Conservation (phyloP, 1,140 invertebrate genomes). For the Drosophila malerkotliana region DNA sequence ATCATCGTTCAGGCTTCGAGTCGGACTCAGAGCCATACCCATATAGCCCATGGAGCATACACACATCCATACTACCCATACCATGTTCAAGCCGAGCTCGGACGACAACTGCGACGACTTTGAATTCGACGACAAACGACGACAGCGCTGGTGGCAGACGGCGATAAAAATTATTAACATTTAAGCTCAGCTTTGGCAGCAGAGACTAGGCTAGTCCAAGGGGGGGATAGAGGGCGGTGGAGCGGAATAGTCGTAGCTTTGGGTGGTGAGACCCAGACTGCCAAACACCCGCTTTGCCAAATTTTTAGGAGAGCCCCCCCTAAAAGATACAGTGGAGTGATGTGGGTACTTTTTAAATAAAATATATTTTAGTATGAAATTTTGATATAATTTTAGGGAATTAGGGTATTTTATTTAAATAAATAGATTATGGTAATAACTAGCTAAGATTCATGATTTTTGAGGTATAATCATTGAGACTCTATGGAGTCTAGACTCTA, state of each 20-base stretch:
- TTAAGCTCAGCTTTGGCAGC: slow-evolving; percentile 65
- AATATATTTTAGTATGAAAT: no score
- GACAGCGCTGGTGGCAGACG: slow-evolving; percentile 49
- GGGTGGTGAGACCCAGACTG: slow-evolving; percentile 38
- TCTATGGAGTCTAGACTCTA: no score
- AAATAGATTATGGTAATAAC: no score
- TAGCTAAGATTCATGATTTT: no score
- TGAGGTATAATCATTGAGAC: no score
- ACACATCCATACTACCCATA: slow-evolving; percentile 22
- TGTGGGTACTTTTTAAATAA: neutral
- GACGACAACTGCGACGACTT: slow-evolving; percentile 30
- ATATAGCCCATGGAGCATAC: slow-evolving; percentile 19
- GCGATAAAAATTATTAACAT: slow-evolving; percentile 82
- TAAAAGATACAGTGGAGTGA: slow-evolving; percentile 48
- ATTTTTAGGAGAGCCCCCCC: slow-evolving; percentile 29
- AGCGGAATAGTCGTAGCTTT: neutral
- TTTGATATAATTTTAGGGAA: no score
- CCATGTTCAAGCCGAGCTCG: slow-evolving; percentile 27
- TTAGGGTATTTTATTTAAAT: no score
- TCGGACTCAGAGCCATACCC: slow-evolving; percentile 35
- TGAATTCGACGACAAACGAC: slow-evolving; percentile 24
- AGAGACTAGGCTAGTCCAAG: slow-evolving; percentile 39
- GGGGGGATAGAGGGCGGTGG: neutral
- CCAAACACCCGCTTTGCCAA: slow-evolving; percentile 65
- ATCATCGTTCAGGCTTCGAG: slow-evolving; percentile 54